These are phyloP conservation scores for Laterallus jamaicensis DNA, from an alignment of 2,113 vertebrate genomes.

Conservation along the genomic window DNA sequence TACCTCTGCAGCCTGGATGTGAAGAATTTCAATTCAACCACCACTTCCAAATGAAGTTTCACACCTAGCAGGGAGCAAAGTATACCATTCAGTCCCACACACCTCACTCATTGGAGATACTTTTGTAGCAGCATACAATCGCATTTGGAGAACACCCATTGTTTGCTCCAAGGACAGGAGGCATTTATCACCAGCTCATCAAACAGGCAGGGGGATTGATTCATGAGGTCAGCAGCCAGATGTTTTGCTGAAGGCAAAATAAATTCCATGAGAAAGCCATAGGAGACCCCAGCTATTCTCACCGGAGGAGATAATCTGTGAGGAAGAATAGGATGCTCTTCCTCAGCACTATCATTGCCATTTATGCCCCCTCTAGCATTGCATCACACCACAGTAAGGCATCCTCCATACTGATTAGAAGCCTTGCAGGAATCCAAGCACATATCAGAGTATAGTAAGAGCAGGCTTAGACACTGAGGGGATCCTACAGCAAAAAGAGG, in stretches of 20 bases:
- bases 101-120: fast-evolving
- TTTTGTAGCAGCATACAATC: not conserved
- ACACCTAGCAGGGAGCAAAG: fast-evolving
- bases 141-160: not conserved
- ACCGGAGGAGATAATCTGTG: fast-evolving
- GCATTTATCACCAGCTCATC: not conserved
- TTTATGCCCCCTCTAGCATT: fast-evolving
- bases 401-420: not conserved
- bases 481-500: fast-evolving
- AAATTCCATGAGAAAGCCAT: not conserved
- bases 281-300: not conserved
- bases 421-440: not conserved
- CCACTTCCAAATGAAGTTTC: not conserved
- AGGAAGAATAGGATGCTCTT: not conserved
- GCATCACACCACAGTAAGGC: not conserved
- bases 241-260: not conserved
- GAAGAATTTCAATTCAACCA: not conserved
- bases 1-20: not conserved
- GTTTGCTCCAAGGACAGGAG: not conserved
- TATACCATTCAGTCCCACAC: fast-evolving
- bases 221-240: not conserved
- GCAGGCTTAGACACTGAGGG: not conserved
- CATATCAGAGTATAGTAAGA: fast-evolving
- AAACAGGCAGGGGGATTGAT: fast-evolving
- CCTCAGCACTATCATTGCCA: not conserved